Evolutionary conservation across 2,113 vertebrate species (phyloP), one percentile per base, ranked within the genome.

Genomic region (Antennarius striatus): DNA sequence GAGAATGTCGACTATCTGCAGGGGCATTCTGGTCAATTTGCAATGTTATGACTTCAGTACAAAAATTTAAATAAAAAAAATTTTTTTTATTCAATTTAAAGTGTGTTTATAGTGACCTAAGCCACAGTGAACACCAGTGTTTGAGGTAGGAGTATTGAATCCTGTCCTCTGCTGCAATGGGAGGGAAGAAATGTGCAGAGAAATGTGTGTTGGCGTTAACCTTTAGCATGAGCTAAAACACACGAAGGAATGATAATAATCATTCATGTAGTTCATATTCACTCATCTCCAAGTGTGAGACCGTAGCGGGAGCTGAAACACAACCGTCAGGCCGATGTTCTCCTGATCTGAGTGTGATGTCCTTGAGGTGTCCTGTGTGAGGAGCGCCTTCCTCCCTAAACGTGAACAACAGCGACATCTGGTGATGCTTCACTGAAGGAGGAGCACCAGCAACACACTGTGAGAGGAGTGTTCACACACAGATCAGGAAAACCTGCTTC

Each of bases 401-500:
- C 10, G 30, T 8, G 61, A 62, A 6, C 77, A 80, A 77, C 73
- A 80, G 66, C 4, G 88, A 74, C 90, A 68, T 56, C 86, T 83
- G 40, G 49, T 79, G 90, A 81, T 11, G 5, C 42, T 43, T 43
- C 42, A 12, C 42, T 43, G 4, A 16, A 48, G 15, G 0, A 1
- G 9, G 17, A 22, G 16, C 8, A 51, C 7, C 11, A 3, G 3
- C 11, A 11, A 1, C 42, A 43, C 6, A 6, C 3, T 11, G 42
- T 7, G 11, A 9, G 11, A 43, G 11, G 9, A 11, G 42, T 1
- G 32, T 36, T 7, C 32, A 36, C 4, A 36, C 32, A 36, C 32
- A 36, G 7, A 36, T 36, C 32, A 36, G 32, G 32, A 36, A 36
- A 4, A 36, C 7, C 32, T 7, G 4, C 32, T 36, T 36, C 32